Percentiles rank a stretch among this genome's conserved stretches.
These are phyloP conservation scores for Ceyx margarethae DNA, from an alignment of 2,113 vertebrate genomes.

Conservation along the genomic window DNA sequence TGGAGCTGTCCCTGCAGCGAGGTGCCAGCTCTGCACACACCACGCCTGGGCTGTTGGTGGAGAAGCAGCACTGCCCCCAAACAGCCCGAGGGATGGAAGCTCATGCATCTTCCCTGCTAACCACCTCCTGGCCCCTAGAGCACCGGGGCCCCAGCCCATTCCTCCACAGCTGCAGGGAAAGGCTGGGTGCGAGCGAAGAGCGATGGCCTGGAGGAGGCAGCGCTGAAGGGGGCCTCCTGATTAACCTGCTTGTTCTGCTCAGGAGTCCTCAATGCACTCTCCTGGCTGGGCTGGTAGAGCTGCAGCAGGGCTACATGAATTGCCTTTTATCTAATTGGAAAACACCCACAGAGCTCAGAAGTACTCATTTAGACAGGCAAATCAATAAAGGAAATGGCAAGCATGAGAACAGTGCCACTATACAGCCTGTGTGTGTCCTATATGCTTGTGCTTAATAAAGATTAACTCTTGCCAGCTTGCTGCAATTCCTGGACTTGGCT, in stretches of 20 bases:
- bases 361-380: conserved; percentile 74
- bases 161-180: conserved; percentile 16
- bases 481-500: not conserved
- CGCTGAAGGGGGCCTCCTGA: conserved; percentile 55
- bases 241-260: conserved; percentile 69
- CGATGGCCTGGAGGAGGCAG: conserved; percentile 45
- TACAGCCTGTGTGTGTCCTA: conserved; percentile 3
- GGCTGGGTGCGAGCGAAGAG: not conserved
- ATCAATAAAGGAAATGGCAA: conserved; percentile 77
- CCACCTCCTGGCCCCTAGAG: not conserved
- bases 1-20: not conserved
- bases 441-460: conserved; percentile 67
- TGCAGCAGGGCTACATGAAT: conserved; percentile 72
- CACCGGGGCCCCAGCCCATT: not conserved
- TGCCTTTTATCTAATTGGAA: conserved; percentile 83
- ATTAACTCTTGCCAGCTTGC: conserved; percentile 54
- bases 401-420: conserved; percentile 9
- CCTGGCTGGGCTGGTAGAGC: conserved; percentile 62
- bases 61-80: not conserved
- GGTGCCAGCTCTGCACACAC: fast-evolving
- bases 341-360: conserved; percentile 75
- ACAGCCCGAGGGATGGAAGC: not conserved
- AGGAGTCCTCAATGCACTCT: conserved; percentile 49
- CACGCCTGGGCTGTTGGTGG: fast-evolving
- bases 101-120: not conserved